Percentiles rank a stretch among this genome's conserved stretches.
Evolutionary conservation across 2,113 vertebrate genomes (phyloP).

Genomic region (Cottus gobio): DNA sequence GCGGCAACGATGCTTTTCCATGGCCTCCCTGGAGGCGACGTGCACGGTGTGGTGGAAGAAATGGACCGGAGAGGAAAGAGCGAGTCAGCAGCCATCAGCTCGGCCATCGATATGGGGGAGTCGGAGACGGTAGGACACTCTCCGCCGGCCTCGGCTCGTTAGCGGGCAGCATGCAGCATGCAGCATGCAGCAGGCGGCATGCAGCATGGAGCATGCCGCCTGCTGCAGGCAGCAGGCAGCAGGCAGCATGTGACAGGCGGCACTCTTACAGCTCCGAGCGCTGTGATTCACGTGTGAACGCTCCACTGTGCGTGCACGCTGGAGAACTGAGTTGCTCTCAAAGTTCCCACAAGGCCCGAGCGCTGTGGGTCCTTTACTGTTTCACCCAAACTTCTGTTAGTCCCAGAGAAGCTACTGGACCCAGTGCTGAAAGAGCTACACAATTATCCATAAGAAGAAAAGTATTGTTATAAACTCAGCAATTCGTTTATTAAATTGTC

Average conservation of each 20-base stretch:
- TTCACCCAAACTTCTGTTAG: not conserved
- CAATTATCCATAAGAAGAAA: not conserved
- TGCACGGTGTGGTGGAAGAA: constrained; percentile 98
- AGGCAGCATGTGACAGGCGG: constrained; percentile 44
- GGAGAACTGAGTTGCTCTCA: no score
- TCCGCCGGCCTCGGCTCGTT: constrained; percentile 25
- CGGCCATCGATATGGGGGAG: constrained; percentile 98
- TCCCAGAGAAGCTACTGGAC: not conserved
- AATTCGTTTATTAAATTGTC: not conserved
- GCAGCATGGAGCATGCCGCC: constrained; percentile 1
- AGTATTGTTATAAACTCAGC: rapidly evolving
- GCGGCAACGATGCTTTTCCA: constrained; percentile 97
- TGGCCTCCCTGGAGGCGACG: constrained; percentile 96
- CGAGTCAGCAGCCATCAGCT: constrained; percentile 96
- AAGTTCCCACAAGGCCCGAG: constrained; percentile 19
- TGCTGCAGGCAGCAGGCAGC: constrained; percentile 36
- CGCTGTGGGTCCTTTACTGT: not conserved
- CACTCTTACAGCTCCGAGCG: constrained; percentile 18
- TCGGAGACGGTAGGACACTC: constrained; percentile 93
- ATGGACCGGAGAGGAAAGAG: constrained; percentile 97
- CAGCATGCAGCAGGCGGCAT: constrained; percentile 30
- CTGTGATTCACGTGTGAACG: not conserved
- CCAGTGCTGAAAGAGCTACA: not conserved
- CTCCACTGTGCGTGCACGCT: no score
- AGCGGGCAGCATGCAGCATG: constrained; percentile 49